Base-by-base conservation (phyloP, 2,888 invertebrate species). In the Sipha maydis region DNA sequence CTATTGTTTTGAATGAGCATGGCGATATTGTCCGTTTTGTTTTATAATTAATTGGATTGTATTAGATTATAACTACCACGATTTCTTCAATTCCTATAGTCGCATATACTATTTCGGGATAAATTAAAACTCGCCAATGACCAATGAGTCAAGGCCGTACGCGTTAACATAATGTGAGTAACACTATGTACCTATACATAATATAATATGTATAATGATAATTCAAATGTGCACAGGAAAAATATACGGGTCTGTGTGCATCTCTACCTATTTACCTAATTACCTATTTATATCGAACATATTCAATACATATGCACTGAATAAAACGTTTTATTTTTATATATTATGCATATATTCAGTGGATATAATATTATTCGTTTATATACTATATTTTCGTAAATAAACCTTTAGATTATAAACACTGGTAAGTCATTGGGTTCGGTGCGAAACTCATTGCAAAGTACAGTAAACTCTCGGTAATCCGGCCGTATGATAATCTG, bases 31-130 rank as follows among this genome's bases (percentile, higher is more conserved):
- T 69, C 25, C 8, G 25, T 69, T n/a, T 69, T 69, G 69, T 69
- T 69, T 69, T 61, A 34, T n/a, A 80, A 67, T 80, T n/a, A 67
- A 80, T 80, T 28, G 80, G 67, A 69, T 69, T 38, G n/a, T 9
- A n/a, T 69, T 69, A 11, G 28, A 69, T 69, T 69, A 28, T n/a
- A 11, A 25, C 9, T 5, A 69, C 3, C 69, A n/a, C 28, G 69
- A n/a, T 28, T n/a, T 69, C n/a, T 69, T 28, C 69, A 25, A 69
- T 69, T 7, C 28, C 5, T 61, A n/a, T 9, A 80, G 41, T 67
- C 34, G n/a, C 38, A 41, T 41, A 61, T 25, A 61, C 61, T 14
- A 67, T 41, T 34, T 34, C 14, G 28, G 28, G 67, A 82, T 41
- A 41, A 67, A 67, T 28, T 67, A 19, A 38, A 67, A 82, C 41